Percentiles rank a stretch among this genome's conserved stretches.
Conservation (phyloP, 2,888 invertebrate genomes). For the Tachystola acroxantha region DNA sequence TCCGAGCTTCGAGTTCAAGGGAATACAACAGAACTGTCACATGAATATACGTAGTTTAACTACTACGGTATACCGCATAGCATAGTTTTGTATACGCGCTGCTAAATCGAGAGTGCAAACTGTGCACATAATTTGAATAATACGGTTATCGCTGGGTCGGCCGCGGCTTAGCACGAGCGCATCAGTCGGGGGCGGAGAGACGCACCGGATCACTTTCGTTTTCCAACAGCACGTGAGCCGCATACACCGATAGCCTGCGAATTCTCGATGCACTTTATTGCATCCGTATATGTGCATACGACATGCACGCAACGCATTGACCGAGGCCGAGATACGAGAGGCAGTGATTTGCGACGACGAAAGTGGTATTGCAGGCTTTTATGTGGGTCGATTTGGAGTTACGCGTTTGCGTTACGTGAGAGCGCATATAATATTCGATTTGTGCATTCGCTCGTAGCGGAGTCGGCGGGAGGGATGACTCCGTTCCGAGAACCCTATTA, state of each 20-base stretch:
- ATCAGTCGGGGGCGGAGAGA: slow-evolving; percentile 69
- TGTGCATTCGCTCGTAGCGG: not conserved
- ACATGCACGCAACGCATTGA: slow-evolving; percentile 73
- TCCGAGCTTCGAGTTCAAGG: too few species aligned
- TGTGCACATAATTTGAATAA: slow-evolving; percentile 65
- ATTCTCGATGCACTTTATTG: slow-evolving; percentile 72
- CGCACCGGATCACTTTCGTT: slow-evolving; percentile 73
- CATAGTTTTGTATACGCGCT: too few species aligned
- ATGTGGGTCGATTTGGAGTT: slow-evolving; percentile 68
- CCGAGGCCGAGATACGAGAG: slow-evolving; percentile 73
- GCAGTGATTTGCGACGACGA: slow-evolving; percentile 75
- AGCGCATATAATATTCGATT: not conserved
- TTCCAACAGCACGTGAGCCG: slow-evolving; percentile 67
- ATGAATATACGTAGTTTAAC: too few species aligned
- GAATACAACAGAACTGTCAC: too few species aligned
- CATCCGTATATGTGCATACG: slow-evolving; percentile 74
- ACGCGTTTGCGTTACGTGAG: slow-evolving; percentile 56
- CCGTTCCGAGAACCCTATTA: too few species aligned
- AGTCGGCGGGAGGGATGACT: too few species aligned
- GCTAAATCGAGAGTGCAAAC: slow-evolving; percentile 40
- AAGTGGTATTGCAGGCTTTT: slow-evolving; percentile 76
- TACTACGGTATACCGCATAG: too few species aligned
- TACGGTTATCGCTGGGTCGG: slow-evolving; percentile 63
- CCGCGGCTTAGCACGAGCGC: slow-evolving; percentile 55
- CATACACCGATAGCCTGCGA: slow-evolving; percentile 65